Conservation (phyloP, 2,113 vertebrate species). For the Microtus oregoni region DNA sequence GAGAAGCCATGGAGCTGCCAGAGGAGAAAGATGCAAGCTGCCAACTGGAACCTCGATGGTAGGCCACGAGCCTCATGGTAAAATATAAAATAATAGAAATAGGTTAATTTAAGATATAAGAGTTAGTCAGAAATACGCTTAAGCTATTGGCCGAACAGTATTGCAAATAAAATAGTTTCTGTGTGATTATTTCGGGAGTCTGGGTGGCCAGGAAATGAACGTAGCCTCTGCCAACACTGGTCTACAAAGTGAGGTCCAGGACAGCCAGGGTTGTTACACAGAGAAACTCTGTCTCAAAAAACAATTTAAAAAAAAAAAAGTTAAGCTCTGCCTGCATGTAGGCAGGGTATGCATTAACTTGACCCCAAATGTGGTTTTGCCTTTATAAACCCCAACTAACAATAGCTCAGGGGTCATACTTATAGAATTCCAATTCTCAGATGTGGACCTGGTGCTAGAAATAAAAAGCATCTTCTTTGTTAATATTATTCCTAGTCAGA, state of each 20-base stretch:
- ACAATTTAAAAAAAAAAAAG: background rate
- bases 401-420: background rate
- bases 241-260: background rate
- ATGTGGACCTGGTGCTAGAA: background rate
- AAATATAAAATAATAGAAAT: too few species aligned
- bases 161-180: too few species aligned
- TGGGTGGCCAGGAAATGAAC: too few species aligned
- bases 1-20: too few species aligned
- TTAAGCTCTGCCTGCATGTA: background rate
- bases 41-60: too few species aligned
- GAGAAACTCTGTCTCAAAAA: background rate
- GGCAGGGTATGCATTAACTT: background rate
- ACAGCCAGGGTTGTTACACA: background rate
- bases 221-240: too few species aligned
- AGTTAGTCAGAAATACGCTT: too few species aligned
- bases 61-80: too few species aligned
- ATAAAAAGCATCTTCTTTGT: background rate
- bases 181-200: too few species aligned
- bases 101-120: too few species aligned
- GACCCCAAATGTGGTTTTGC: background rate
- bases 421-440: background rate
- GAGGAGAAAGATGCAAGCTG: too few species aligned
- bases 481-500: background rate
- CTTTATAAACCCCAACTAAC: background rate
- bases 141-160: too few species aligned